These are phyloP conservation scores for Cremastinae sp. DNA, from an alignment of 2,888 invertebrate species.

Conservation along the genomic window DNA sequence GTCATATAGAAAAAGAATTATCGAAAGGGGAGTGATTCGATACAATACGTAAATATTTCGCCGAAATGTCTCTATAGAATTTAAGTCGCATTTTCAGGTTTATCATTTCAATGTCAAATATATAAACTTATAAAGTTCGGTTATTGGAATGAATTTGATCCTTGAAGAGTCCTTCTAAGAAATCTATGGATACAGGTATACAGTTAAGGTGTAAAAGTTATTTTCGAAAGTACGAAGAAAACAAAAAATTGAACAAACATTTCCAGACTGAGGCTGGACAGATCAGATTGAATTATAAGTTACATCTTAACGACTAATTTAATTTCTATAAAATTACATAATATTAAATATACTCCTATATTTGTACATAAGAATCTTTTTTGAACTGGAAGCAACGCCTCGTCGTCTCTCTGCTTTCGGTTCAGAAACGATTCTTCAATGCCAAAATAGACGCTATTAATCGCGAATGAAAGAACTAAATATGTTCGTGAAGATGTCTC, in stretches of 20 bases:
- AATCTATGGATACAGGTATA: slow-evolving; percentile 8
- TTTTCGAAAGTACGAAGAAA: slow-evolving; percentile 16
- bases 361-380: slow-evolving; percentile 65
- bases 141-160: slow-evolving; percentile 23
- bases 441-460: slow-evolving; percentile 60
- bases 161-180: not conserved
- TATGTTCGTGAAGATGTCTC: not conserved
- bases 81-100: not conserved
- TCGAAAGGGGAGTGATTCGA: not conserved
- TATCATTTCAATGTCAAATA: not conserved
- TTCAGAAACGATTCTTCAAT: slow-evolving; percentile 64
- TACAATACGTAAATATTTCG: not conserved
- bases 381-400: slow-evolving; percentile 36
- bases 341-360: slow-evolving; percentile 63
- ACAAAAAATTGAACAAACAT: not conserved
- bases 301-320: slow-evolving; percentile 56
- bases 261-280: slow-evolving; percentile 3
- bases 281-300: slow-evolving; percentile 28
- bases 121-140: slow-evolving; percentile 4
- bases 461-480: slow-evolving; percentile 50
- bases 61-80: not conserved
- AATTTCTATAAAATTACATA: slow-evolving; percentile 63
- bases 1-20: slow-evolving; percentile 2
- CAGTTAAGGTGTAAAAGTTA: slow-evolving; percentile 4
- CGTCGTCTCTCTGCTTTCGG: slow-evolving; percentile 10